phyloP scores from a whole-genome alignment of 2,113 vertebrate species.

The Hyaena hyaena region DNA sequence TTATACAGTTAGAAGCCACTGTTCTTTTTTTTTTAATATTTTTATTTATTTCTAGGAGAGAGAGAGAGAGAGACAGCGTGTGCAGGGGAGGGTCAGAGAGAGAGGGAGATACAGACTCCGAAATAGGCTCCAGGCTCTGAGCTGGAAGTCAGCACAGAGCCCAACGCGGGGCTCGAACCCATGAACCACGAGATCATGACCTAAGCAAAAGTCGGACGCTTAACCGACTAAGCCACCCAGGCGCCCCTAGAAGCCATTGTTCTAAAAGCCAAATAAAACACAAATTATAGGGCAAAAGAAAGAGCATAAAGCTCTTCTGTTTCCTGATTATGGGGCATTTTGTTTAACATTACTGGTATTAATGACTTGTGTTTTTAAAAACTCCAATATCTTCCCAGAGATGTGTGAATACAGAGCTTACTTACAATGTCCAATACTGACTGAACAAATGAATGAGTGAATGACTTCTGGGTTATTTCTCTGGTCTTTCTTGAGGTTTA shows the following conservation, averaged over 20 bases:
- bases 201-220: too few species aligned
- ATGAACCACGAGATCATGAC: too few species aligned
- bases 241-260: not conserved
- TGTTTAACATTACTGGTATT: not conserved
- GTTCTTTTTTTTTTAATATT: too few species aligned
- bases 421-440: not conserved
- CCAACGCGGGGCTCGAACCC: too few species aligned
- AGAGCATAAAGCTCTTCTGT: slow-evolving; percentile 25
- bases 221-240: too few species aligned
- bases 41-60: too few species aligned
- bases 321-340: slow-evolving; percentile 21
- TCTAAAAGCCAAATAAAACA: slow-evolving; percentile 56
- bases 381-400: slow-evolving; percentile 1
- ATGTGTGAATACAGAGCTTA: slow-evolving; percentile 12
- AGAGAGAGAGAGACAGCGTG: not conserved
- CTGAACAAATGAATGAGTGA: not conserved
- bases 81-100: too few species aligned
- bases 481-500: not conserved
- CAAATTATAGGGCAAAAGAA: slow-evolving; percentile 8
- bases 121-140: too few species aligned
- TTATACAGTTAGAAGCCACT: too few species aligned
- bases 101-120: too few species aligned
- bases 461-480: slow-evolving; percentile 22
- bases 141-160: too few species aligned
- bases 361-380: slow-evolving; percentile 29